phyloP scores from a whole-genome alignment of 2,797 vertebrate genomes.

The Melanotaenia boesemani region DNA sequence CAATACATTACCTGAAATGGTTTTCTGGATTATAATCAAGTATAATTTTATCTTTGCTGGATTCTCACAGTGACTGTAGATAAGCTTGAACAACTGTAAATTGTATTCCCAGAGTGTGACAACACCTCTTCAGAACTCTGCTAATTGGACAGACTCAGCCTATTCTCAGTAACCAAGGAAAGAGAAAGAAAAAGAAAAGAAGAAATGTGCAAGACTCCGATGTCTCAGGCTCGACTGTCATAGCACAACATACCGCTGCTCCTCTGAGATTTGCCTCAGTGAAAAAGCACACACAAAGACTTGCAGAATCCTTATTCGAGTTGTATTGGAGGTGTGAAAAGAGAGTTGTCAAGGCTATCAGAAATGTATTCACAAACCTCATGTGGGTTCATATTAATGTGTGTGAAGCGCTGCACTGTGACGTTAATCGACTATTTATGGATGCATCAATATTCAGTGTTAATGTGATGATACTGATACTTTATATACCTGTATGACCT shows the following conservation, averaged over 20 bases:
- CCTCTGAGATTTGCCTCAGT: slow-evolving; percentile 75
- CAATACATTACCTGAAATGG: slow-evolving; percentile 32
- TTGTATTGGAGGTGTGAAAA: slow-evolving; percentile 67
- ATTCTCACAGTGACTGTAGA: slow-evolving; percentile 56
- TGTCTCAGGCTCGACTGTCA: slow-evolving; percentile 72
- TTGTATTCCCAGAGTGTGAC: slow-evolving; percentile 74
- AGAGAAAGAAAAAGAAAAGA: slow-evolving; percentile 45
- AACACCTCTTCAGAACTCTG: slow-evolving; percentile 74
- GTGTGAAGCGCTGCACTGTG: slow-evolving; percentile 46
- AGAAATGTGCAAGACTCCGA: slow-evolving; percentile 70
- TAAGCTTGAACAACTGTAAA: slow-evolving; percentile 73
- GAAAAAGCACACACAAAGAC: slow-evolving; percentile 74
- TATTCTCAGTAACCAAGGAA: slow-evolving; percentile 66
- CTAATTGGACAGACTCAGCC: slow-evolving; percentile 76
- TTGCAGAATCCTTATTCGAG: slow-evolving; percentile 60
- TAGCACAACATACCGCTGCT: slow-evolving; percentile 60
- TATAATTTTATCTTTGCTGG: slow-evolving; percentile 56
- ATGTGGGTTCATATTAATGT: slow-evolving; percentile 67
- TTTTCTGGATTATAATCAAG: slow-evolving; percentile 60
- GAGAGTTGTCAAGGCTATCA: slow-evolving; percentile 74
- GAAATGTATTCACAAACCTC: slow-evolving; percentile 62
- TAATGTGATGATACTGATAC: slow-evolving; percentile 43
- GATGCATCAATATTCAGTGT: slow-evolving; percentile 58
- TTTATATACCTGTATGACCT: slow-evolving; percentile 63
- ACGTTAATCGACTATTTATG: slow-evolving; percentile 72